phyloP scores from a whole-genome alignment of 2,797 vertebrate species.

The Danio choprae region DNA sequence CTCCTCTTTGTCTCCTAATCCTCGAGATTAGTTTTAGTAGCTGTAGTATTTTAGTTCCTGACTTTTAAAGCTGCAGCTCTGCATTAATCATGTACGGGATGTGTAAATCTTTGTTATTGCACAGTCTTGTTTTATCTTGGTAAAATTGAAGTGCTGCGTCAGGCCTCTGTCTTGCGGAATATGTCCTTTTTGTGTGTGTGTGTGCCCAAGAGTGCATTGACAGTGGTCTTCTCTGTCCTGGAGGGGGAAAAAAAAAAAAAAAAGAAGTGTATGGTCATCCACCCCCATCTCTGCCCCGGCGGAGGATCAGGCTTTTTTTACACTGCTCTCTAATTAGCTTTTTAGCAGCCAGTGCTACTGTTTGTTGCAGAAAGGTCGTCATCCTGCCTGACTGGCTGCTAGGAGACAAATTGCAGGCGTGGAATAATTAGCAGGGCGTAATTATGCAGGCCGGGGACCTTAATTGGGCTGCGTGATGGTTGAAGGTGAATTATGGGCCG shows the following conservation, averaged over 20 bases:
- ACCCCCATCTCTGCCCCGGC: conserved; percentile 15
- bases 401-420: conserved; percentile 54
- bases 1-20: conserved; percentile 24
- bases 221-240: background rate
- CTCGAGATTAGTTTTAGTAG: conserved; percentile 39
- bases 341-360: conserved; percentile 8
- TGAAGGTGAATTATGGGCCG: conserved; percentile 57
- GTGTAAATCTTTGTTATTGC: conserved; percentile 45
- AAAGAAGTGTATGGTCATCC: conserved; percentile 22
- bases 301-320: conserved; percentile 11
- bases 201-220: background rate
- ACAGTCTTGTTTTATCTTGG: conserved; percentile 2
- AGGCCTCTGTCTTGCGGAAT: conserved; percentile 19
- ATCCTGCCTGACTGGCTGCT: conserved; percentile 35
- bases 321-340: conserved; percentile 44
- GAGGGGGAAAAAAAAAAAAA: no score
- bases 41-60: conserved; percentile 39
- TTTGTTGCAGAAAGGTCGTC: conserved; percentile 47
- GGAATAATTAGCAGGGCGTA: conserved; percentile 63
- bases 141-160: conserved; percentile 7
- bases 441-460: conserved; percentile 55
- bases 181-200: background rate
- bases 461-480: conserved; percentile 63
- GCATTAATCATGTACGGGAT: conserved; percentile 23
- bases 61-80: conserved; percentile 8